Evolutionary conservation across 2,797 vertebrate species (phyloP).

Genomic region (Myiothlypis chrysogaster): DNA sequence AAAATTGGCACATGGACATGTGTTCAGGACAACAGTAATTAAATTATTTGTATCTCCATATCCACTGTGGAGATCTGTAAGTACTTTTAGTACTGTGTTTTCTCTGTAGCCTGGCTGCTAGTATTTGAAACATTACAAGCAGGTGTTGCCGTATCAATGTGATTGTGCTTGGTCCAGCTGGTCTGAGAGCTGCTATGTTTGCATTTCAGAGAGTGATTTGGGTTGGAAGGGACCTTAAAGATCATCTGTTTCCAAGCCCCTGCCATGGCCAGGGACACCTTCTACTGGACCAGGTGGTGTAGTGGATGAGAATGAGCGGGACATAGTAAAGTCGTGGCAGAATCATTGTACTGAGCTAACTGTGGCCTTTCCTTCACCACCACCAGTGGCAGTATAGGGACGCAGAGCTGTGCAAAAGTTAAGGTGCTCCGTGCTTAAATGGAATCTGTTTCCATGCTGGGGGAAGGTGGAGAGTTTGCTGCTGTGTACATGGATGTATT

Average conservation of each 20-base stretch:
- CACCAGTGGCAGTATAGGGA: too few species aligned
- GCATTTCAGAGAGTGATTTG: neutral
- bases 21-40: neutral
- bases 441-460: neutral
- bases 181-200: neutral
- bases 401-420: neutral
- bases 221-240: neutral
- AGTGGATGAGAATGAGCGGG: neutral
- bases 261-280: neutral
- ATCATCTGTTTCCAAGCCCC: neutral
- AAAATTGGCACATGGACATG: neutral
- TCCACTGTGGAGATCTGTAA: neutral
- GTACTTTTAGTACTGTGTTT: neutral
- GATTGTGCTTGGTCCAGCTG: neutral
- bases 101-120: neutral
- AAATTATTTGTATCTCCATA: neutral
- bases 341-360: neutral
- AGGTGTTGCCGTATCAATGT: neutral
- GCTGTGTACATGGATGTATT: neutral
- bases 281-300: neutral
- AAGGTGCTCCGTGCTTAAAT: neutral
- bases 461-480: neutral
- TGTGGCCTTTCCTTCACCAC: neutral
- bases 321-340: neutral
- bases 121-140: neutral